These are phyloP conservation scores for Limnodromus scolopaceus DNA, from an alignment of 2,797 vertebrate species.

Conservation along the genomic window DNA sequence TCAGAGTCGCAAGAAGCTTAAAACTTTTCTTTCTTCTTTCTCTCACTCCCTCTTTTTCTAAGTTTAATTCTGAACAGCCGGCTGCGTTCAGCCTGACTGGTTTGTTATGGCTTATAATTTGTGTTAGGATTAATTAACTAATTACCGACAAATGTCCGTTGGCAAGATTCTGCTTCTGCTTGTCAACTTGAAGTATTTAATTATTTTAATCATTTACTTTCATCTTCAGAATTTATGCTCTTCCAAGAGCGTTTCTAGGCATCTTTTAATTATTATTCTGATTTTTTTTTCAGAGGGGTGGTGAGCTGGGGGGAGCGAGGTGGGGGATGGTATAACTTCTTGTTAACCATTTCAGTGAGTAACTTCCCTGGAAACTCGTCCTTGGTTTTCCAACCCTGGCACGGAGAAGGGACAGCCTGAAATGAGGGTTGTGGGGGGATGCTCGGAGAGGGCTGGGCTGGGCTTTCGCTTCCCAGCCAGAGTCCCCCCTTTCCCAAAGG, in stretches of 20 bases:
- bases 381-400: background rate
- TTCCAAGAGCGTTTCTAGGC: constrained; percentile 96
- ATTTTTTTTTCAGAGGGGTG: constrained; percentile 72
- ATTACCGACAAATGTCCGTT: constrained; percentile 99
- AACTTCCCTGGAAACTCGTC: background rate
- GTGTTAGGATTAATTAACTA: constrained; percentile 99
- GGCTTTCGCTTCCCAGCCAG: background rate
- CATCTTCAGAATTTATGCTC: constrained; percentile 99
- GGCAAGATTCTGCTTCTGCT: constrained; percentile 97
- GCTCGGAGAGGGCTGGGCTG: background rate
- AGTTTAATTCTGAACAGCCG: constrained; percentile 91
- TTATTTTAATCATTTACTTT: constrained; percentile 99
- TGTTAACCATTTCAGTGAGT: constrained; percentile 67
- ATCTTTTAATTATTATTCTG: constrained; percentile 99
- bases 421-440: background rate
- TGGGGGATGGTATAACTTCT: constrained; percentile 53
- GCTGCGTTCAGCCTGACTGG: constrained; percentile 98
- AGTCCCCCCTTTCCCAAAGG: background rate
- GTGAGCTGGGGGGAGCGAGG: constrained; percentile 1
- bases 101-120: constrained; percentile 99
- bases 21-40: constrained; percentile 54
- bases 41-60: constrained; percentile 58
- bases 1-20: background rate
- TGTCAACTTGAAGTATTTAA: constrained; percentile 99
- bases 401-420: background rate